Percentiles rank a stretch among this genome's conserved stretches.
Conservation (phyloP, 2,113 vertebrate species). For the Apodemus speciosus region DNA sequence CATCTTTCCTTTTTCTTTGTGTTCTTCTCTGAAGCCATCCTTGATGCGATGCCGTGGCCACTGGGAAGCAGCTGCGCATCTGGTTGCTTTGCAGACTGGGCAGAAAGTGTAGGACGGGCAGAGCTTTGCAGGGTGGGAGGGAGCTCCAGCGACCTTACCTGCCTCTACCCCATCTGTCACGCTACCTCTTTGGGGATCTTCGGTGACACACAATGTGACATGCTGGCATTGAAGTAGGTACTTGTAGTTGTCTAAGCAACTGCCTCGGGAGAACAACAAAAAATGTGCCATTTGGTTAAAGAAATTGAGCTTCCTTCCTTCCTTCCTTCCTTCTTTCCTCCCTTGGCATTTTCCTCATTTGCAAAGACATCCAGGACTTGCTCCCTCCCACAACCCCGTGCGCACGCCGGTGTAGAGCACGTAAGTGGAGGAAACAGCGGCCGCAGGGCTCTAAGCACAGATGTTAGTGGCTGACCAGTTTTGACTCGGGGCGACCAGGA, state of each 20-base stretch:
- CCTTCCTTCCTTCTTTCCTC: neutral
- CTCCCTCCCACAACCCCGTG: neutral
- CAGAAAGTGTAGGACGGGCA: conserved; percentile 62
- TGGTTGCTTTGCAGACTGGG: conserved; percentile 43
- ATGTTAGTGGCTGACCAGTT: neutral
- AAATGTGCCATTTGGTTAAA: neutral
- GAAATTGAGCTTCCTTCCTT: neutral
- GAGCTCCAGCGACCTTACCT: neutral
- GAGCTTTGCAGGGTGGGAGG: conserved; percentile 25
- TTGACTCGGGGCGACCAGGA: neutral
- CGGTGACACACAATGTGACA: neutral
- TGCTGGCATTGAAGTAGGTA: neutral
- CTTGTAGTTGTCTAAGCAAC: neutral
- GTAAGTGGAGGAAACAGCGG: accelerated
- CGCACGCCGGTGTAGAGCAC: too few species aligned
- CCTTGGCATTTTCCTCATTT: neutral
- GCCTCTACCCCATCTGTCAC: neutral
- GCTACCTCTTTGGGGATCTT: neutral
- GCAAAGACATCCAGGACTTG: neutral
- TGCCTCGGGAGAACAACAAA: neutral
- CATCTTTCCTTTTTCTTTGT: neutral
- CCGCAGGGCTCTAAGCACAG: neutral
- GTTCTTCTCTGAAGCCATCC: neutral
- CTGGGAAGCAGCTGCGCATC: conserved; percentile 45
- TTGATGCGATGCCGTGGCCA: accelerated